Conservation (phyloP, 23 tunicate species). For the Corella eumyota region DNA sequence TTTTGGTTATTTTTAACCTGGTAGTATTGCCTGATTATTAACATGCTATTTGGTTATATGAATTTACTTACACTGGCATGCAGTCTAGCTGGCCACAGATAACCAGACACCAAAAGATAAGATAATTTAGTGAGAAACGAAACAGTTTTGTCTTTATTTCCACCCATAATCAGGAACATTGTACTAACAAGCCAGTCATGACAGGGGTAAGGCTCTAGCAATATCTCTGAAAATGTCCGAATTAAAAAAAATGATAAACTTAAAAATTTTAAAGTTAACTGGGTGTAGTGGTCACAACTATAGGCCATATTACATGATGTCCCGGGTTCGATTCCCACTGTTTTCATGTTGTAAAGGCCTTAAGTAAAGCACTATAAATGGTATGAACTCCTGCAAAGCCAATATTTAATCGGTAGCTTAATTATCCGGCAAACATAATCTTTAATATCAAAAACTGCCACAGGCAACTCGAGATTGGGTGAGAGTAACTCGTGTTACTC, state of each 20-base stretch:
- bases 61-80: conserved; percentile 78
- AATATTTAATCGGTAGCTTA: too few relatives aligned
- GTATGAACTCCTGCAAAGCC: too few relatives aligned
- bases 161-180: conserved; percentile 65
- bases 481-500: too few relatives aligned
- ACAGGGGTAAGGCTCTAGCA: conserved; percentile 60
- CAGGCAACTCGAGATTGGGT: not conserved
- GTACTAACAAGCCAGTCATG: conserved; percentile 87
- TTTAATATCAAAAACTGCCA: too few relatives aligned
- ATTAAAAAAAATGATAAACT: not conserved
- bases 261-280: not conserved
- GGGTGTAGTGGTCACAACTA: not conserved
- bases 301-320: too few relatives aligned
- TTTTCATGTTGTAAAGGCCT: too few relatives aligned
- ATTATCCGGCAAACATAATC: too few relatives aligned
- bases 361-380: too few relatives aligned
- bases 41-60: not conserved
- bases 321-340: too few relatives aligned
- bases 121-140: conserved; percentile 43
- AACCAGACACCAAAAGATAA: conserved; percentile 73
- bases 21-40: not conserved
- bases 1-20: not conserved
- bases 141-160: conserved; percentile 66
- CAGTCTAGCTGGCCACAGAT: conserved; percentile 84
- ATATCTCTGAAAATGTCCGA: conserved; percentile 11